These are phyloP conservation scores for Uromys caudimaculatus DNA, from an alignment of 2,797 vertebrate species.

Conservation along the genomic window DNA sequence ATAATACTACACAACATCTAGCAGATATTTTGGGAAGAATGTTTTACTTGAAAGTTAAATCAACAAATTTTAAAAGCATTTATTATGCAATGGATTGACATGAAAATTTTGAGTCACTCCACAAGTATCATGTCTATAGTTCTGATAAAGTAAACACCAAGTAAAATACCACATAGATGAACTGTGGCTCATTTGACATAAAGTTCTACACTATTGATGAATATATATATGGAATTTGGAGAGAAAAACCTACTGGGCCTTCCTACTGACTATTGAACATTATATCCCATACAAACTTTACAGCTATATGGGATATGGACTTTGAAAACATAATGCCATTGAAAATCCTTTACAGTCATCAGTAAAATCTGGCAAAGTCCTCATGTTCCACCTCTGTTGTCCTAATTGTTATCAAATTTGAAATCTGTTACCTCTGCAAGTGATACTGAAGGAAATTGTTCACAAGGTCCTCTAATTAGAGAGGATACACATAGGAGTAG, in stretches of 20 bases:
- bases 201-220: no score
- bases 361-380: background rate
- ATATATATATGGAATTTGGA: no score
- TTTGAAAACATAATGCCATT: background rate
- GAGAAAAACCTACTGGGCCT: no score
- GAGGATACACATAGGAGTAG: background rate
- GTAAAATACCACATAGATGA: background rate
- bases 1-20: no score
- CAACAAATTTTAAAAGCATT: no score
- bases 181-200: background rate
- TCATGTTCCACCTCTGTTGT: background rate
- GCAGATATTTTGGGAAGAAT: no score
- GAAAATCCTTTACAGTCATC: background rate
- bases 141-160: no score
- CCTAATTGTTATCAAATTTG: background rate
- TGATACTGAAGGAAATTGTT: background rate
- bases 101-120: no score
- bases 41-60: no score
- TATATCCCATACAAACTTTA: background rate
- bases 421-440: background rate
- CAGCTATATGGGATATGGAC: background rate
- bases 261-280: background rate
- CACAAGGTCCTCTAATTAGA: background rate
- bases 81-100: no score
- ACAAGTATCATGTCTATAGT: no score